Evolutionary conservation across 2,888 invertebrate genomes (phyloP), one percentile per base, ranked within the genome.

Genomic region (Ochropacha duplaris): DNA sequence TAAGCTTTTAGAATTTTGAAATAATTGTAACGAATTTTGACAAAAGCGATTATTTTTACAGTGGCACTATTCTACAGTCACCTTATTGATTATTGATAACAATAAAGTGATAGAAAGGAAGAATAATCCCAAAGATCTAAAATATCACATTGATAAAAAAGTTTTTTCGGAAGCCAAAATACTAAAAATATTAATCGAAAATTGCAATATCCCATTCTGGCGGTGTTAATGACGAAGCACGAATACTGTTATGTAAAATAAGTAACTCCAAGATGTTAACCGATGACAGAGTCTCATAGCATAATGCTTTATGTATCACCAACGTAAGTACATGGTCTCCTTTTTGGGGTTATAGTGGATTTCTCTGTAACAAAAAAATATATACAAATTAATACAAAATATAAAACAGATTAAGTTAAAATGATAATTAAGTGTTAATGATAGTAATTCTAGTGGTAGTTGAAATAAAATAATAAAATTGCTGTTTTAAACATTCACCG

Each of bases 161-260:
- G 12, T 2, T 28, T 28, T 28, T 28, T 55, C 62, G 65, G 58
- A 64, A 64, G 58, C 66, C 65, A 60, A 72, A 71, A 68, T 50
- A 58, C 64, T 65, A 59, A 72, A 65, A 62, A 69, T 71, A 71
- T 71, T 69, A 71, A 70, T 67, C 68, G 52, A 61, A 71, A 66
- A 88, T 90, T 90, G 87, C 88, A 87, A 78, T 83, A 75, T 79
- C 87, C 88, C 88, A 88, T 88, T 88, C 89, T 87, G 87, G 88
- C 84, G 84, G 88, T 80, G 82, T 86, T 80, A 84, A 86, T 84
- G 88, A 84, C 76, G 86, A 90, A 88, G 90, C 86, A 86, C 86
- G 87, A 92, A 91, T 92, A 90, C 90, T 92, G 90, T 86, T 88
- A 83, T 77, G 87, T 88, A 87, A 85, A 77, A 19, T 31, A 31